phyloP scores from a whole-genome alignment of 2,113 vertebrate species.

The Cyprinodon tularosa region DNA sequence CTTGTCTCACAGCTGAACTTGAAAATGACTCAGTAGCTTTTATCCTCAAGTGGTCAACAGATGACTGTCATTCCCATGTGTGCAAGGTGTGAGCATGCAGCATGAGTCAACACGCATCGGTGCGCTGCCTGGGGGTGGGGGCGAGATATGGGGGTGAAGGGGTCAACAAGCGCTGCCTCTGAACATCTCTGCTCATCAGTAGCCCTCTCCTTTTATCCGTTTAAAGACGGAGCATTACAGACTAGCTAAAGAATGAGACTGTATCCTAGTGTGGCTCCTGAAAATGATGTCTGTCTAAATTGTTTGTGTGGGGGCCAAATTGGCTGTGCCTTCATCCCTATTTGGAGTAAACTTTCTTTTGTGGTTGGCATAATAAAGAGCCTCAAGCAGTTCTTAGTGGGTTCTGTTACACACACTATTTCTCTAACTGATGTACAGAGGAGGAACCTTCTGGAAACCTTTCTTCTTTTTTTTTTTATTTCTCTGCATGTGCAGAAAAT shows the following conservation, averaged over 20 bases:
- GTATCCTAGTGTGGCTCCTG: slow-evolving; percentile 48
- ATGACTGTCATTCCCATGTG: slow-evolving; percentile 43
- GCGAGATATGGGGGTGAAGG: slow-evolving; percentile 16
- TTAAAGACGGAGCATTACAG: slow-evolving; percentile 38
- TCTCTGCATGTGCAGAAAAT: not conserved
- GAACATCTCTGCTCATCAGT: slow-evolving; percentile 29
- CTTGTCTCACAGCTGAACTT: slow-evolving; percentile 5
- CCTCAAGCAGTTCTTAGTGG: slow-evolving; percentile 67
- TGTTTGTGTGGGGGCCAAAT: slow-evolving; percentile 62
- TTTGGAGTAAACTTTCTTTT: slow-evolving; percentile 70
- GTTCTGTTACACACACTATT: slow-evolving; percentile 51
- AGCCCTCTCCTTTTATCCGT: slow-evolving; percentile 35
- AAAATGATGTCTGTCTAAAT: slow-evolving; percentile 38
- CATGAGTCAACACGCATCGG: slow-evolving; percentile 46
- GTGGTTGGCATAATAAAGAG: slow-evolving; percentile 75
- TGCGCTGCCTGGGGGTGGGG: slow-evolving; percentile 30
- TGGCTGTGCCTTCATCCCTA: slow-evolving; percentile 58
- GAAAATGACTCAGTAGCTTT: slow-evolving; percentile 24
- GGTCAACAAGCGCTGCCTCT: slow-evolving; percentile 11
- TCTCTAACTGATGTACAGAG: slow-evolving; percentile 43
- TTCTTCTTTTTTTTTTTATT: slow-evolving; percentile 1
- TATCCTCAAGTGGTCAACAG: slow-evolving; percentile 30
- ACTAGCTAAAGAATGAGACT: slow-evolving; percentile 52
- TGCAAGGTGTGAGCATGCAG: slow-evolving; percentile 2
- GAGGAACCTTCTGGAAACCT: slow-evolving; percentile 50